Base-by-base conservation (phyloP, 2,888 invertebrate genomes). In the Lasioglossum calceatum region DNA sequence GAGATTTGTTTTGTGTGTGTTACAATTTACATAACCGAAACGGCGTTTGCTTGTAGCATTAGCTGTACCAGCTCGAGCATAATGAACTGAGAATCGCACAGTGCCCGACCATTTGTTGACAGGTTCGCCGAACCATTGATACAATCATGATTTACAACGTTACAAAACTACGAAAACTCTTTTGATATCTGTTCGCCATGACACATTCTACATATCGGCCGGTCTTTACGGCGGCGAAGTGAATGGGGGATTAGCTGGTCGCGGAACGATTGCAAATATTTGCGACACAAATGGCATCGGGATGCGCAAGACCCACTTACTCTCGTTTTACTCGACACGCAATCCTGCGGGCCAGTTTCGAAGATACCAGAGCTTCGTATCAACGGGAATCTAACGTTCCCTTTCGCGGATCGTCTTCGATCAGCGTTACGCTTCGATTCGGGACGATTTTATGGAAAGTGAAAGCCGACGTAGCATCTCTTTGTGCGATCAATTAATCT, bases 1-100 rank as follows among this genome's bases (percentile, higher is more conserved):
- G 81, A 81, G 85, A 88, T 84, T 84, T 81, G 81, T 81, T 81
- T 72, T 67, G 70, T 71, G 77, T 77, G 79, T 89, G 88, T 88
- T 92, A 92, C 89, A 87, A 93, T 93, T 93, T 93, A 92, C 93
- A 93, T 93, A 93, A 93, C 92, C 84, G 85, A 90, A 91, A 88
- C 87, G 23, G 71, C 77, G 42, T 71, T 84, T 76, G 73, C 19
- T 44, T 19, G 64, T 61, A 10, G 44, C 4, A 50, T 54, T 54
- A 54, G n/a, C 42, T 23, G 27, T 54, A 39, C 14, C 27, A n/a
- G 44, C 4, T 12, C 27, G 44, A 58, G 23, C 16, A 36, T 32
- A 67, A 67, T 16, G 64, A 19, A 67, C 36, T 27, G 32, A 67
- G 36, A 67, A 67, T 67, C 32, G 19, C 64, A 67, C 32, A 36